phyloP scores from a whole-genome alignment of 2,888 invertebrate genomes.

The Heliconius ismenius region DNA sequence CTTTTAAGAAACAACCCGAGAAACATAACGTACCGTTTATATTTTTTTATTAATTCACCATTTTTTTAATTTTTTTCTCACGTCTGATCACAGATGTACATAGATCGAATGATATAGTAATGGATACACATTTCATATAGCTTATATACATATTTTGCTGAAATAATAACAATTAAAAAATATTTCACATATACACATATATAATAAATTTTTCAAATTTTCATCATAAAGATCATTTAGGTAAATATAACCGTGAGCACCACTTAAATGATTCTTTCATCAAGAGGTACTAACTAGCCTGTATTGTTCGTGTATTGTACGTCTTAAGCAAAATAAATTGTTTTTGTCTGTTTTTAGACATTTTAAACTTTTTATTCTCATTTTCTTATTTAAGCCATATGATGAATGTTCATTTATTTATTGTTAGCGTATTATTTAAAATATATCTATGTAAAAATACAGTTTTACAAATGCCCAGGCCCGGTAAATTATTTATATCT shows the following conservation, averaged over 20 bases:
- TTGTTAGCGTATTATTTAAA: not conserved
- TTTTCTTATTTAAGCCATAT: not conserved
- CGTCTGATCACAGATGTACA: too few relatives aligned
- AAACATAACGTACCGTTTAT: not conserved
- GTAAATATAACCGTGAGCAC: not conserved
- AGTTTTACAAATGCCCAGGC: too few relatives aligned
- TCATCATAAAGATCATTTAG: not conserved
- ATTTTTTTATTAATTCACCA: not conserved
- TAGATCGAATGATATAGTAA: too few relatives aligned
- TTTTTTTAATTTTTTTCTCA: too few relatives aligned
- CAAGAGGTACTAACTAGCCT: not conserved
- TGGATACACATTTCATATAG: too few relatives aligned
- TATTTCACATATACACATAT: too few relatives aligned
- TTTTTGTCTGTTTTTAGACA: not conserved
- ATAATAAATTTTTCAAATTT: too few relatives aligned
- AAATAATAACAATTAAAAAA: too few relatives aligned
- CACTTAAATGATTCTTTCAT: not conserved
- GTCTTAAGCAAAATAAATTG: conserved; percentile 7
- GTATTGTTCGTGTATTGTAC: conserved; percentile 9
- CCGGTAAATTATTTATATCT: too few relatives aligned
- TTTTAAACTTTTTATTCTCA: not conserved
- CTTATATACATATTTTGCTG: too few relatives aligned
- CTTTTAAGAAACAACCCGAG: not conserved
- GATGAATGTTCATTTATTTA: not conserved
- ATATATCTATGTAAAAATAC: not conserved